Base-by-base conservation (phyloP, 2,113 vertebrate genomes). In the Triplophysa dalaica region DNA sequence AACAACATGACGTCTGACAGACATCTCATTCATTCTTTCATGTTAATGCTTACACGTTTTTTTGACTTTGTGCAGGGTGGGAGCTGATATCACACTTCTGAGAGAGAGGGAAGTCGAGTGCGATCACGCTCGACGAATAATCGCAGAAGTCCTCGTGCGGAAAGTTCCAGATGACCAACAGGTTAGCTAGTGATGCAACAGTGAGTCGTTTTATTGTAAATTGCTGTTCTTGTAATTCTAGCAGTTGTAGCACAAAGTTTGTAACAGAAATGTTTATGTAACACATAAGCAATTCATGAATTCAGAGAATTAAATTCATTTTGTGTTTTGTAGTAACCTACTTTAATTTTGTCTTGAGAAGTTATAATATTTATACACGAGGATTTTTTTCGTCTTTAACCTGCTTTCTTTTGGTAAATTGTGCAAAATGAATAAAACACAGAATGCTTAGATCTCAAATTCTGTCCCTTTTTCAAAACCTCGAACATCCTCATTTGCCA, bases 151-250 rank as follows among this genome's bases (percentile, higher is more conserved):
- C 77, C 93, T 99, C 13, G 95, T 99, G 45, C 92, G 97, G 70
- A 99, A 99, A 84, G 97, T 99, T 78, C 97, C 96, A 9, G 97
- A 98, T 86, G 96, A 98, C 85, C 97, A 98, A 75, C 97, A 99
- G 95, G 97, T 98, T 85, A 88, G 86, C 29, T 10, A 24, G 11
- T 48, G 52, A 62, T 38, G 38, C 41, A 11, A 50, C n/a, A n/a
- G 1, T 8, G 22, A 26, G 14, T 11, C 14, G 3, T 16, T 26
- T 13, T 8, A 6, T 61, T 70, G 24, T 50, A 16, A 33, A 14
- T 48, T 69, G 29, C 38, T 54, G 26, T 45, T 38, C 33, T 12
- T n/a, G 14, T 52, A 4, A 62, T 24, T 24, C 21, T 62, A 62
- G 52, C 6, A n/a, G n/a, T n/a, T n/a, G n/a, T n/a, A n/a, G n/a